Evolutionary conservation across 2,797 vertebrate genomes (phyloP).

Genomic region (Sebastes umbrosus): DNA sequence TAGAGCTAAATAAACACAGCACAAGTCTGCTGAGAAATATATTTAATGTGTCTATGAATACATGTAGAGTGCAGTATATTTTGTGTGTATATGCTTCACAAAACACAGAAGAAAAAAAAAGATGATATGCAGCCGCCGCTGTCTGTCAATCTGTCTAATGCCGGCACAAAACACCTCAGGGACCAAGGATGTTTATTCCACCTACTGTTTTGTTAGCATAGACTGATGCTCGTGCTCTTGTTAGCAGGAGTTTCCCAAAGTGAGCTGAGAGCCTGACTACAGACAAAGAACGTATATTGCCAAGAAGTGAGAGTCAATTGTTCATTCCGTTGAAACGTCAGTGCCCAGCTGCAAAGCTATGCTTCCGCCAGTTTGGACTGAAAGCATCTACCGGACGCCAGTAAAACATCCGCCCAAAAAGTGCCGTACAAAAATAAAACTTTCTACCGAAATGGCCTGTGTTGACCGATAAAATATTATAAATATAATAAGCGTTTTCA

Average conservation of each 20-base stretch:
- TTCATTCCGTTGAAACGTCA: too few relatives aligned
- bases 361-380: too few relatives aligned
- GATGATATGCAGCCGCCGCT: constrained; percentile 35
- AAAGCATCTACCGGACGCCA: too few relatives aligned
- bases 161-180: constrained; percentile 36
- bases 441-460: too few relatives aligned
- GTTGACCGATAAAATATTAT: too few relatives aligned
- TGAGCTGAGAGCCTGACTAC: constrained; percentile 5
- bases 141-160: constrained; percentile 46
- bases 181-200: constrained; percentile 45
- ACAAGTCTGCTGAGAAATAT: background rate
- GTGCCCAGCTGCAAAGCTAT: too few relatives aligned
- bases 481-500: too few relatives aligned
- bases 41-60: constrained; percentile 2
- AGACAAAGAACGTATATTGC: background rate
- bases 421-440: too few relatives aligned
- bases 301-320: too few relatives aligned
- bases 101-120: constrained; percentile 33
- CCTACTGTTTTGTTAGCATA: constrained; percentile 51
- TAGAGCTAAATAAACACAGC: background rate
- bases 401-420: too few relatives aligned
- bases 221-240: constrained; percentile 16
- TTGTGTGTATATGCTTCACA: constrained; percentile 1
- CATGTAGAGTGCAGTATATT: background rate
- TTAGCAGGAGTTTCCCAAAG: constrained; percentile 23